Base-by-base conservation (phyloP, 2,888 invertebrate genomes). In the Leistus spinibarbis region DNA sequence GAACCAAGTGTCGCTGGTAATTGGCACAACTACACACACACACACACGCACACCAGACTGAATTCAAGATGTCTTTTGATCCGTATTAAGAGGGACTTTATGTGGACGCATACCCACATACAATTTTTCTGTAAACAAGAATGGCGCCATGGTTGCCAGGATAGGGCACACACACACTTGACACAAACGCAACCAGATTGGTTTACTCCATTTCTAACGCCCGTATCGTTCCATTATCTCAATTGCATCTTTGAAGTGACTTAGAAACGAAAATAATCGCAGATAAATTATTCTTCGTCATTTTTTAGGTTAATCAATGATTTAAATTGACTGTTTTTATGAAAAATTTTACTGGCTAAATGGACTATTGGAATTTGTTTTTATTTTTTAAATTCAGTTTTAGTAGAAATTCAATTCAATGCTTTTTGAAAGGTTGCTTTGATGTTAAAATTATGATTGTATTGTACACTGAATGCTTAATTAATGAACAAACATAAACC, bases 61-160 rank as follows among this genome's bases (percentile, higher is more conserved):
- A 76, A 76, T 77, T 78, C 76, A 76, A 77, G 76, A 76, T 76
- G 79, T 76, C 76, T 76, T 79, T 79, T 78, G 77, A 77, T 79
- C 77, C 76, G 71, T 69, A 76, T 76, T 76, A 77, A 74, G 54
- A 69, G 74, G 54, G 62, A 66, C 77, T 70, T 71, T 60, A 57
- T 73, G 56, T 70, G 68, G 71, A 2, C 40, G 13, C 3, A 20
- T 13, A 4, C 57, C 3, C 57, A 3, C 3, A 4, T 9, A 19
- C 4, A 57, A 17, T 0, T 10, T 16, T 3, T 17, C 57, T 40
- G 40, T 40, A 4, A 40, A 40, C 40, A 40, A 40, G 40, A 40
- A 40, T 40, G 13, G 40, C 7, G 13, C 5, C 40, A 40, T 10
- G 40, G 40, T n/a, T n/a, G n/a, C n/a, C n/a, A n/a, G n/a, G n/a